Percentiles rank a stretch among this genome's conserved stretches.
Evolutionary conservation across 1,140 invertebrate genomes (phyloP).

Genomic region (Portunus trituberculatus): DNA sequence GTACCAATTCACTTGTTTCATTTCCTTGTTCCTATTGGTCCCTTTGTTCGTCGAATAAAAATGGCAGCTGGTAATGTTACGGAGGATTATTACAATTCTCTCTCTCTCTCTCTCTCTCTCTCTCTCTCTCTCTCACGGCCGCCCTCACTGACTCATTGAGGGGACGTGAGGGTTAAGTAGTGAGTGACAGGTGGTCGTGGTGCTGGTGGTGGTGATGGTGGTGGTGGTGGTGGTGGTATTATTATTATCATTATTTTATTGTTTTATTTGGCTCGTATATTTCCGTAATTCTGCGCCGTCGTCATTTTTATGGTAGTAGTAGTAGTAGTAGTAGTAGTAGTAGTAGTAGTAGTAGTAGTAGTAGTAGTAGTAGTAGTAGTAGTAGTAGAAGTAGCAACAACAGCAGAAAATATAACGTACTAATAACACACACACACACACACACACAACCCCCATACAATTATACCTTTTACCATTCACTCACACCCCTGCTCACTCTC

Average conservation of each 20-base stretch:
- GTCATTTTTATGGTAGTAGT: not conserved
- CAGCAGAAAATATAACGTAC: not conserved
- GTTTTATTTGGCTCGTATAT: not conserved
- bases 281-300: not conserved
- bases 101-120: no score
- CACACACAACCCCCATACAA: not conserved
- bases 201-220: not conserved
- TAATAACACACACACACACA: not conserved
- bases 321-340: not conserved
- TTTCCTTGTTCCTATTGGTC: no score
- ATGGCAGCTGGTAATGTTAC: no score
- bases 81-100: no score
- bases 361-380: constrained; percentile 22
- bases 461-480: no score
- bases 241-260: constrained; percentile 1
- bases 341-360: constrained; percentile 14
- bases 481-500: no score
- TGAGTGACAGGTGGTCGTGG: constrained; percentile 6
- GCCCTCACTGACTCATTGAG: not conserved
- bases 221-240: not conserved
- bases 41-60: no score
- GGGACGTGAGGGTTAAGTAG: not conserved
- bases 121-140: not conserved
- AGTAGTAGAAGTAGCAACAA: not conserved
- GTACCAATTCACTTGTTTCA: no score